These are phyloP conservation scores for Rhingia campestris DNA, from an alignment of 2,888 invertebrate species.

Conservation along the genomic window DNA sequence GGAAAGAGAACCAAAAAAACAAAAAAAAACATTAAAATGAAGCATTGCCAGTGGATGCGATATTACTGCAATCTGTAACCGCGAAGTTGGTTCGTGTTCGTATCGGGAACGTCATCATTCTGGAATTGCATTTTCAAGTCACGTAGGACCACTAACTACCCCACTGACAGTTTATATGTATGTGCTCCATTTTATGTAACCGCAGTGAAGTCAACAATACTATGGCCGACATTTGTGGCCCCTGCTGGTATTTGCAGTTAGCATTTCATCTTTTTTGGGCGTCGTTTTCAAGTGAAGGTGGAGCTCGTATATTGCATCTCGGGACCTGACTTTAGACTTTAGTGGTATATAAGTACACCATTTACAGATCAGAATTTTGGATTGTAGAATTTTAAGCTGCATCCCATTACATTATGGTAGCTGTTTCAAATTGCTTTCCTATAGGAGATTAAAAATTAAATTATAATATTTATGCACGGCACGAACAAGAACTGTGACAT, in stretches of 20 bases:
- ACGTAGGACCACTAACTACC: constrained; percentile 44
- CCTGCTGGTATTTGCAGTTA: neutral
- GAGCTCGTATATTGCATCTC: neutral
- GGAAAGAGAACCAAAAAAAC: too few species aligned
- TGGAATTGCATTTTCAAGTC: constrained; percentile 27
- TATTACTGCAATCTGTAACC: constrained; percentile 50
- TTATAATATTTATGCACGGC: too few species aligned
- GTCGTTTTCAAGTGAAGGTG: neutral
- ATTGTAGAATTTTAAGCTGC: too few species aligned
- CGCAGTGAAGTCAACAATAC: constrained; percentile 17
- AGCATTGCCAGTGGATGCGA: constrained; percentile 31
- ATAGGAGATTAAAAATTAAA: too few species aligned
- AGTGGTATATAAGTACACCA: too few species aligned
- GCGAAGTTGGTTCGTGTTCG: constrained; percentile 15
- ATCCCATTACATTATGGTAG: too few species aligned
- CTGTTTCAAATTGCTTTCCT: too few species aligned
- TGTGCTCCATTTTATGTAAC: constrained; percentile 13
- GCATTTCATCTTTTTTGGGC: neutral
- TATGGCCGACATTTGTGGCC: neutral
- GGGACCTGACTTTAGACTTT: too few species aligned
- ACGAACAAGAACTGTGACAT: too few species aligned
- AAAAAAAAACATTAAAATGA: constrained; percentile 14
- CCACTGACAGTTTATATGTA: constrained; percentile 30
- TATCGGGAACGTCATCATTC: constrained; percentile 12
- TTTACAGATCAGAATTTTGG: too few species aligned